A percentile compares a stretch with the other conserved stretches of the same genome.
These are phyloP conservation scores for Theristicus caerulescens DNA, from an alignment of 2,113 vertebrate genomes.

Conservation along the genomic window DNA sequence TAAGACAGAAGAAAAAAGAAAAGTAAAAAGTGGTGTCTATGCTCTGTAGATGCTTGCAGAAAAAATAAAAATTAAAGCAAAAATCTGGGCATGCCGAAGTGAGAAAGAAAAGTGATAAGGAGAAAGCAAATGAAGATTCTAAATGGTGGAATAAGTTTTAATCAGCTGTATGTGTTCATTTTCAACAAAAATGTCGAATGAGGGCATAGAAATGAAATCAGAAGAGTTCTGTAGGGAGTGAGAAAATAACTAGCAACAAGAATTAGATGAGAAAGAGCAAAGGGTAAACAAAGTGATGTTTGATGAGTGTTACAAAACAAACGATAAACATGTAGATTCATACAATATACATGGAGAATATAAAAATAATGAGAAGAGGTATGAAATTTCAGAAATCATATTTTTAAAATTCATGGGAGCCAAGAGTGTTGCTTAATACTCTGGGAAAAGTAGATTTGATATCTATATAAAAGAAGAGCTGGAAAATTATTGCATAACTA, in stretches of 20 bases:
- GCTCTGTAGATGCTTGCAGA: neutral
- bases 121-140: neutral
- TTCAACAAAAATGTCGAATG: neutral
- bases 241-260: neutral
- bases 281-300: neutral
- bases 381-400: neutral
- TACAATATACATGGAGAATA: neutral
- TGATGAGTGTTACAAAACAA: neutral
- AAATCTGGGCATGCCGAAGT: neutral
- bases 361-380: neutral
- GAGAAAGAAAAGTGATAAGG: neutral
- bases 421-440: neutral
- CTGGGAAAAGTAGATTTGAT: neutral
- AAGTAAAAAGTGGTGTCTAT: neutral
- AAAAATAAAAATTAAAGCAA: neutral
- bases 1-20: neutral
- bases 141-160: neutral
- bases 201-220: neutral
- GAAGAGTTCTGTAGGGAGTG: neutral
- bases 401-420: neutral
- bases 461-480: neutral
- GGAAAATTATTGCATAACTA: neutral
- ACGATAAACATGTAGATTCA: neutral
- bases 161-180: neutral
- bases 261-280: neutral